Conservation (phyloP, 2,797 vertebrate species). For the Dromococcyx pavoninus region DNA sequence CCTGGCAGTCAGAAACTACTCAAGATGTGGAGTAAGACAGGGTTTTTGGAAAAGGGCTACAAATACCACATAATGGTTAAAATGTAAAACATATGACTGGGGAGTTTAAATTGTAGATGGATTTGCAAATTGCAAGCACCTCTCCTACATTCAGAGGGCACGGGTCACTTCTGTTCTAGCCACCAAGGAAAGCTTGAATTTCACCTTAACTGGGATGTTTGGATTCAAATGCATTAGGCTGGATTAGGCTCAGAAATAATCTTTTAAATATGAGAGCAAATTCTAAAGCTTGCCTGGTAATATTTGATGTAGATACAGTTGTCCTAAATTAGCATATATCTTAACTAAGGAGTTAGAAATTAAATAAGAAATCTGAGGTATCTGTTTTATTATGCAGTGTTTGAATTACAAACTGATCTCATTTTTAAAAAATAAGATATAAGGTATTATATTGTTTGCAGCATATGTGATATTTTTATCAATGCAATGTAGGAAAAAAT, state of each 20-base stretch:
- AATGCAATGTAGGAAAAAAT: neutral
- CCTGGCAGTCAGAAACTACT: neutral
- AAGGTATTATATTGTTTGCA: neutral
- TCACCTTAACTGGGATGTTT: neutral
- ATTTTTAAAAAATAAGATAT: neutral
- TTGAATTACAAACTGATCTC: neutral
- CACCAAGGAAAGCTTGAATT: slow-evolving; percentile 17
- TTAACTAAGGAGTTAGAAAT: neutral
- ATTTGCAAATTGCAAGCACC: neutral
- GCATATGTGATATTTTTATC: neutral
- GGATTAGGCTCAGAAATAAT: slow-evolving; percentile 14
- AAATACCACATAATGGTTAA: neutral
- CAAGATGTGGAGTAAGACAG: fast-evolving
- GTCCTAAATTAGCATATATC: neutral
- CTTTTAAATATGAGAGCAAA: neutral
- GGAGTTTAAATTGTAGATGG: neutral
- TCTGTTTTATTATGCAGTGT: neutral
- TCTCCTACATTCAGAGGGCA: neutral
- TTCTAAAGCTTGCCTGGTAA: neutral
- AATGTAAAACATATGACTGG: neutral
- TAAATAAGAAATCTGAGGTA: neutral
- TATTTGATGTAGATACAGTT: neutral
- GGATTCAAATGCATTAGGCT: neutral
- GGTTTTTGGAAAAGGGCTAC: neutral
- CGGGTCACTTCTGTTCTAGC: neutral